phyloP scores from a whole-genome alignment of 2,888 invertebrate genomes.

The Vesta saturnalis region DNA sequence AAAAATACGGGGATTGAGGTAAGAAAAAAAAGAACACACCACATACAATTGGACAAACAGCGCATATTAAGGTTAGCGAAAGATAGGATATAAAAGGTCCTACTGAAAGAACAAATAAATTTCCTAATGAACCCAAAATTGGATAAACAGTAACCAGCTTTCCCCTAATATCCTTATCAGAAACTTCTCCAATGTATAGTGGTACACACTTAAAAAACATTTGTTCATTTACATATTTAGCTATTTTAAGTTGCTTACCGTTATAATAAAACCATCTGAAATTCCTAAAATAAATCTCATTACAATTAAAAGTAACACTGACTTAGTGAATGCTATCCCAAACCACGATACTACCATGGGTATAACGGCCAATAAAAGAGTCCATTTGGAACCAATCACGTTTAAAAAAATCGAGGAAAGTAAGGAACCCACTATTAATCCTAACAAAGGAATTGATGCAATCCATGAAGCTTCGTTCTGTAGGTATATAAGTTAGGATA shows the following conservation, averaged over 20 bases:
- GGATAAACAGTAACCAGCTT: slow-evolving; percentile 55
- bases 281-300: slow-evolving; percentile 74
- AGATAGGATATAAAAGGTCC: slow-evolving; percentile 59
- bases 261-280: slow-evolving; percentile 69
- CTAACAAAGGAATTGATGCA: background rate
- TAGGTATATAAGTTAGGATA: background rate
- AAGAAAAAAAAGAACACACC: slow-evolving; percentile 57
- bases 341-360: slow-evolving; percentile 67
- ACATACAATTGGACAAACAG: slow-evolving; percentile 56
- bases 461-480: background rate
- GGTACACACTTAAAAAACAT: slow-evolving; percentile 53
- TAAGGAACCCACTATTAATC: background rate
- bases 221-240: background rate
- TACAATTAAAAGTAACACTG: slow-evolving; percentile 65
- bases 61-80: slow-evolving; percentile 52
- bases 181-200: slow-evolving; percentile 64
- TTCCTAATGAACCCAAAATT: slow-evolving; percentile 58
- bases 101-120: slow-evolving; percentile 56
- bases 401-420: background rate
- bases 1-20: slow-evolving; percentile 62
- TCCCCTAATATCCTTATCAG: slow-evolving; percentile 65
- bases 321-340: slow-evolving; percentile 47
- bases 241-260: slow-evolving; percentile 33
- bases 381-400: slow-evolving; percentile 65
- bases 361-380: slow-evolving; percentile 64